Evolutionary conservation across 1,140 invertebrate genomes (phyloP).

Genomic region (Ericerus pela): DNA sequence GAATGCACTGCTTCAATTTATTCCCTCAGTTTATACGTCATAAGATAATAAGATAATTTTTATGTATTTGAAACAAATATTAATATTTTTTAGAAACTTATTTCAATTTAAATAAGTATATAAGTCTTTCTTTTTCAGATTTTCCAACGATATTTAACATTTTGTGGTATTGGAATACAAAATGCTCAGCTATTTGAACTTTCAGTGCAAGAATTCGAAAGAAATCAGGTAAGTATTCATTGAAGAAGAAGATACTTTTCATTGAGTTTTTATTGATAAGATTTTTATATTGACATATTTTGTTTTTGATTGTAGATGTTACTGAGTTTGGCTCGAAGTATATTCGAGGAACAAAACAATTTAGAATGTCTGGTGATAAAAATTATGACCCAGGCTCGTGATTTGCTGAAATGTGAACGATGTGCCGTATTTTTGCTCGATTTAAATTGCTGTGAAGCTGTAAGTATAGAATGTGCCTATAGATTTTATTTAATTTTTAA

Average conservation of each 20-base stretch:
- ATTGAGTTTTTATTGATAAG: conserved; percentile 3
- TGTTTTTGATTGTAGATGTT: conserved; percentile 43
- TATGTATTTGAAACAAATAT: too few species aligned
- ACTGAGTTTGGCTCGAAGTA: conserved; percentile 67
- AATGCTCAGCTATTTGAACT: conserved; percentile 93
- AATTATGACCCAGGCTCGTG: conserved; percentile 89
- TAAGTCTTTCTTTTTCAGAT: conserved; percentile 32
- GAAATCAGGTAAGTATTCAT: conserved; percentile 62
- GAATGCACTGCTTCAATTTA: too few species aligned
- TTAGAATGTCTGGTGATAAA: conserved; percentile 84
- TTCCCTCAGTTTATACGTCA: too few species aligned
- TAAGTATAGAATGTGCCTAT: conserved; percentile 32
- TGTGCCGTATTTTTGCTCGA: conserved; percentile 81
- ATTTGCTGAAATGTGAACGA: conserved; percentile 78
- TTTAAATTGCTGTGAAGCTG: conserved; percentile 68
- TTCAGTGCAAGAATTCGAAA: conserved; percentile 79
- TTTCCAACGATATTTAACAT: conserved; percentile 69
- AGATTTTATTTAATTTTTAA: too few species aligned
- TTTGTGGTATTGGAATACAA: conserved; percentile 93
- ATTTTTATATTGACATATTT: not conserved
- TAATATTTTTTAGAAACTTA: too few species aligned
- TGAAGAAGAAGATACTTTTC: not conserved
- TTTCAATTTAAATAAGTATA: too few species aligned
- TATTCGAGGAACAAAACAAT: conserved; percentile 87
- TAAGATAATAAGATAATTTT: too few species aligned